phyloP scores from a whole-genome alignment of 2,888 invertebrate species.

The Drosophila fulvimacula region DNA sequence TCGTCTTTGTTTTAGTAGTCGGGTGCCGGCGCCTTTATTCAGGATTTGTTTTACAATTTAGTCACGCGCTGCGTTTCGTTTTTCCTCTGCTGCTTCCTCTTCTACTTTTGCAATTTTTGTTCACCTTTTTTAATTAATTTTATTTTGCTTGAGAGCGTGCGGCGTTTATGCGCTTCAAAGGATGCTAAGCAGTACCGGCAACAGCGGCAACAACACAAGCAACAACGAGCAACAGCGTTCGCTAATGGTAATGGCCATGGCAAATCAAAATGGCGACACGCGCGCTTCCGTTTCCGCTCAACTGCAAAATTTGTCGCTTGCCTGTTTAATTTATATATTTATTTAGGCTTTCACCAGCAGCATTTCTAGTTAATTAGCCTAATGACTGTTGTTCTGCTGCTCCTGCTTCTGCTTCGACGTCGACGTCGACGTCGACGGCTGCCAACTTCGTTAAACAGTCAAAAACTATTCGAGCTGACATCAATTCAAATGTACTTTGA shows the following conservation, averaged over 20 bases:
- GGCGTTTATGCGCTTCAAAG: constrained; percentile 56
- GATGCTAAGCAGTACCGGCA: constrained; percentile 42
- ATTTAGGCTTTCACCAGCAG: constrained; percentile 40
- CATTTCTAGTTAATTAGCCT: constrained; percentile 45
- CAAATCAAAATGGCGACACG: constrained; percentile 77
- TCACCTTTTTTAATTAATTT: constrained; percentile 75
- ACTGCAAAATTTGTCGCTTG: constrained; percentile 66
- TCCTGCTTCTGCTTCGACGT: too few relatives aligned
- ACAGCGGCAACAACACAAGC: background rate
- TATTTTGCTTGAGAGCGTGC: constrained; percentile 41
- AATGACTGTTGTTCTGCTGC: constrained; percentile 22
- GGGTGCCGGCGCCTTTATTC: background rate
- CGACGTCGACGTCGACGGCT: background rate
- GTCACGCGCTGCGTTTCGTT: constrained; percentile 62
- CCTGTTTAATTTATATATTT: constrained; percentile 58
- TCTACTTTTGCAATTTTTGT: constrained; percentile 33
- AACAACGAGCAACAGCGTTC: background rate
- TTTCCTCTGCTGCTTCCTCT: constrained; percentile 8
- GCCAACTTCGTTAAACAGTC: background rate
- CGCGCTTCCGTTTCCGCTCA: constrained; percentile 65
- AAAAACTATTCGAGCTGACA: constrained; percentile 10
- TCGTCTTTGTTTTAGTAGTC: background rate
- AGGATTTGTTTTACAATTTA: constrained; percentile 51
- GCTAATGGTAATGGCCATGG: constrained; percentile 33
- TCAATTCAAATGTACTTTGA: constrained; percentile 26